Base-by-base conservation (phyloP, 2,113 vertebrate genomes). In the Pogona vitticeps region DNA sequence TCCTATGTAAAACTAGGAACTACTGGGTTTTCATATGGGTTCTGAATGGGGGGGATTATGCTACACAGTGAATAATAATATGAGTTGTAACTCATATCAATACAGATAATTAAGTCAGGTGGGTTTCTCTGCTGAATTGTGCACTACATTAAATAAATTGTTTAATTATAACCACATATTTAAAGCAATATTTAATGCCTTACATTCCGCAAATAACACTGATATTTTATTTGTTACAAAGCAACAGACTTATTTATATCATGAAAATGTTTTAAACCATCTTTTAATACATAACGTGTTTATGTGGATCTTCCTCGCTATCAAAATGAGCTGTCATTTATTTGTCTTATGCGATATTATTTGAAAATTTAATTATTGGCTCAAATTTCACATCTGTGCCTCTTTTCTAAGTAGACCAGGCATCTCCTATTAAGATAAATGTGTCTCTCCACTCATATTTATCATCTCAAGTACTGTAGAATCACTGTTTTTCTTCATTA, bases 321-420 rank as follows among this genome's bases (percentile, higher is more conserved):
- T 70, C n/a, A 94, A 93, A 92, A 88, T 94, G 73, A 21, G 2
- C 67, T 95, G 90, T 82, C 87, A 93, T 88, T 90, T 85, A 94
- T 94, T 93, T 91, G 93, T 94, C 84, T 93, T 91, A 95, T 58
- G 89, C 88, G 91, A 85, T 72, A 94, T 91, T 95, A 96, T 96
- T 96, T 96, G 96, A 91, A 96, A 94, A 95, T 93, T 90, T 96
- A 96, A 97, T 96, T 95, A 95, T 90, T 96, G 91, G 94, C 88
- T 94, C 92, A 95, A 92, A 96, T 93, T 94, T 95, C 91, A 88
- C 93, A 96, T 94, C 91, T 96, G 93, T 93, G 93, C 36, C 89
- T 96, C 94, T 85, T 86, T 52, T 95, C 90, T 94, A 92, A 95
- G 89, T 52, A 77, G 88, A 95, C 88, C 86, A 94, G 91, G 82